Evolutionary conservation across 1,140 invertebrate genomes (phyloP).

Genomic region (Teleogryllus occipitalis): DNA sequence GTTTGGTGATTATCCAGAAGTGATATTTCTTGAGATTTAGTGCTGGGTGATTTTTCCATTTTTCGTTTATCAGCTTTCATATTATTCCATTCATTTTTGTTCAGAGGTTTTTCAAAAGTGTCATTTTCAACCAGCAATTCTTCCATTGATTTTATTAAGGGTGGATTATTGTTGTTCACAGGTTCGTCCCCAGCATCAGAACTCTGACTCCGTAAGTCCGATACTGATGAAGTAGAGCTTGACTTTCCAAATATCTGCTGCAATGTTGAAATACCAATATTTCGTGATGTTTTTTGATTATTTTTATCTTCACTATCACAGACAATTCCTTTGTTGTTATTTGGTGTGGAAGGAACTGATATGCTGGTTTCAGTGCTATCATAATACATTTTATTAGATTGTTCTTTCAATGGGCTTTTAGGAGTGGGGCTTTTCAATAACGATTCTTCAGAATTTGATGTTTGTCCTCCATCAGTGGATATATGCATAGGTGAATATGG

Average conservation of each 20-base stretch:
- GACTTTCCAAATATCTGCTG: slow-evolving; percentile 18
- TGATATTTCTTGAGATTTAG: background rate
- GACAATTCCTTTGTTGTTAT: slow-evolving; percentile 9
- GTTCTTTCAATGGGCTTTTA: slow-evolving; percentile 11
- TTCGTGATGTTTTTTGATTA: background rate
- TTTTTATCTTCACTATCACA: background rate
- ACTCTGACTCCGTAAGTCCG: slow-evolving; percentile 8
- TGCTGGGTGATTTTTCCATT: background rate
- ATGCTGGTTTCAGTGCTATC: slow-evolving; percentile 2
- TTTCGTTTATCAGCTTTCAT: background rate
- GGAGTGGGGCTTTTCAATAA: slow-evolving; percentile 7
- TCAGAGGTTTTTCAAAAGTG: background rate
- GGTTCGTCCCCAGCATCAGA: background rate
- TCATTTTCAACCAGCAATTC: background rate
- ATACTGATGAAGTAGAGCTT: slow-evolving; percentile 9
- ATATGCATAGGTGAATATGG: slow-evolving; percentile 14
- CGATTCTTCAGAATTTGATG: slow-evolving; percentile 13
- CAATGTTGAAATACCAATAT: slow-evolving; percentile 18
- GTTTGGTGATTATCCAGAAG: background rate
- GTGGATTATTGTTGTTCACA: background rate
- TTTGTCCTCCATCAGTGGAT: slow-evolving; percentile 9
- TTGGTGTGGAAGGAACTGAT: slow-evolving; percentile 13
- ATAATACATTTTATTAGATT: background rate
- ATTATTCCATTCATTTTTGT: background rate
- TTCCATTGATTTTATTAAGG: background rate